Evolutionary conservation across 2,113 vertebrate genomes (phyloP), one percentile per base, ranked within the genome.

Genomic region (Sapayoa aenigma): DNA sequence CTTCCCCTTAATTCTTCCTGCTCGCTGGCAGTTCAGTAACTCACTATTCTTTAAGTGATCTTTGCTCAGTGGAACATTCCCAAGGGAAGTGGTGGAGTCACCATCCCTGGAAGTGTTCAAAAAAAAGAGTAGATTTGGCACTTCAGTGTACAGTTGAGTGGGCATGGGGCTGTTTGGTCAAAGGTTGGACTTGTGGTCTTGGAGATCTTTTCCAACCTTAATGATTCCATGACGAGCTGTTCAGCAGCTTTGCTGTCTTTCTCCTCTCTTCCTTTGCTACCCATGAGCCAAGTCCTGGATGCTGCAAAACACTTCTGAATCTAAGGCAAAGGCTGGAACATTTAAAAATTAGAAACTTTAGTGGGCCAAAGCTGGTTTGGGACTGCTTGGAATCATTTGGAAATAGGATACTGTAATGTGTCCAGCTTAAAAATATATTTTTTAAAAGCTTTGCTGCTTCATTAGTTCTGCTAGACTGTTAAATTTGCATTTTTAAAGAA

Each of bases 21-120:
- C 9, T 49, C 1, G 6, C 52, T 33, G 53, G 39, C 7, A 1
- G n/a, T 49, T 80, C 37, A 11, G 10, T 7, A 44, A 59, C 35
- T 78, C 27, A 0, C 59, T 4, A 17, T 3, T 6, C 42, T 42
- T 35, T 35, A 31, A 17, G 17, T 47, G n/a, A 0, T 28, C 24
- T 35, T n/a, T 55, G n/a, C n/a, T 63, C 56, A 28, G 31, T 49
- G 72, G 63, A 76, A 37, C 41, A 6, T 69, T 77, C 63, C 41
- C 63, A 49, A 42, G 47, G 63, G 79, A 77, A 14, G 41, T 42
- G 79, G 14, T 49, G 63, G 63, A 77, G 31, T 55, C 65, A 56
- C 35, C 81, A 17, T 63, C 72, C 72, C 47, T 63, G 42, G 42
- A 77, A 63, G 42, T 9, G 35, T 55, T 44, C 41, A 56, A 56